phyloP scores from a whole-genome alignment of 2,113 vertebrate genomes.

The Cyanoramphus novaezelandiae region DNA sequence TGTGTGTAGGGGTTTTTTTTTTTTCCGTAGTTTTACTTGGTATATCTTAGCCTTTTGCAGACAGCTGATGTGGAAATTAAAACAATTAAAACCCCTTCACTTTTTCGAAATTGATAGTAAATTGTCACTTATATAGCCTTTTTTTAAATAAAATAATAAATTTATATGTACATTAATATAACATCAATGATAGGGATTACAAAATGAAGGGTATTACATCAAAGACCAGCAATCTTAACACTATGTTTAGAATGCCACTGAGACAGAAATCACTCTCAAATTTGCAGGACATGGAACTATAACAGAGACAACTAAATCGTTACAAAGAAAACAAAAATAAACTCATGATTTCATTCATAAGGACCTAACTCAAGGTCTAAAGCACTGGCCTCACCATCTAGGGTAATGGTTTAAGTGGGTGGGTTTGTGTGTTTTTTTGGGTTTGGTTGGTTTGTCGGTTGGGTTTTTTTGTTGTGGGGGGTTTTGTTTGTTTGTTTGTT shows the following conservation, averaged over 20 bases:
- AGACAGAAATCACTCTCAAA: neutral
- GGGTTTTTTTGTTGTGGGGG: rapidly evolving
- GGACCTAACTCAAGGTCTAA: neutral
- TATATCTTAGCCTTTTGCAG: neutral
- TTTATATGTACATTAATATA: neutral
- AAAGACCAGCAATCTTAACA: neutral
- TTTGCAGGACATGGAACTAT: neutral
- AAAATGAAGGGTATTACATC: neutral
- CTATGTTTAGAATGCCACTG: neutral
- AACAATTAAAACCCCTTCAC: rapidly evolving
- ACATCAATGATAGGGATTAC: rapidly evolving
- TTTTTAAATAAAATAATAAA: neutral
- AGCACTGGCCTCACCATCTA: rapidly evolving
- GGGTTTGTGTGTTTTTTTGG: too few species aligned
- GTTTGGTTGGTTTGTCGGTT: neutral
- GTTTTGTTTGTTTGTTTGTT: neutral
- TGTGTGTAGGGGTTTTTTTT: neutral
- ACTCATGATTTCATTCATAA: neutral
- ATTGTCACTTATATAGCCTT: neutral
- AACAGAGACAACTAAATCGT: neutral
- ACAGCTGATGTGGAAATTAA: neutral
- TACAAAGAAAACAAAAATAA: neutral
- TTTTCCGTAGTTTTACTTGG: neutral
- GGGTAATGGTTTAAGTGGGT: rapidly evolving
- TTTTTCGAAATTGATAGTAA: neutral